A percentile compares a stretch with the other conserved stretches of the same genome.
These are phyloP conservation scores for Dasyornis broadbenti DNA, from an alignment of 2,113 vertebrate genomes.

Conservation along the genomic window DNA sequence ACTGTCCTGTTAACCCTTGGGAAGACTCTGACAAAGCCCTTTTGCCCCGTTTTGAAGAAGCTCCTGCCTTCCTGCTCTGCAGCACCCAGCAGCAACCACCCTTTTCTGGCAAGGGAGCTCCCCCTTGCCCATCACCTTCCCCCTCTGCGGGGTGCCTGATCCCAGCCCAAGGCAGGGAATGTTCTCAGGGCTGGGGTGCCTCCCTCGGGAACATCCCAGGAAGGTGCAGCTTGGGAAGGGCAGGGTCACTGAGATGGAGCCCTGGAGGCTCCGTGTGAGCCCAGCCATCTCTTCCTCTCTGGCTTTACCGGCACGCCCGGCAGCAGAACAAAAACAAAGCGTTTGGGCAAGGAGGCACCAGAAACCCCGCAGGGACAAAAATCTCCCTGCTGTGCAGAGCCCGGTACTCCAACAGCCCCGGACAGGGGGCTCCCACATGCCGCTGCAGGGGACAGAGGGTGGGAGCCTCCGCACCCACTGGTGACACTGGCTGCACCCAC, in stretches of 20 bases:
- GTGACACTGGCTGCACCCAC: background rate
- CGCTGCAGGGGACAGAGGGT: background rate
- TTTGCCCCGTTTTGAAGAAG: background rate
- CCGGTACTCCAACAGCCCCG: background rate
- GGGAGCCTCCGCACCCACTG: background rate
- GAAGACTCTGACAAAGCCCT: background rate
- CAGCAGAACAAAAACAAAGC: background rate
- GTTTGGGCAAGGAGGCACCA: background rate
- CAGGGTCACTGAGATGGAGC: background rate
- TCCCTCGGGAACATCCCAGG: background rate
- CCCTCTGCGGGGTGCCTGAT: fast-evolving
- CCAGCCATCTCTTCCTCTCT: background rate
- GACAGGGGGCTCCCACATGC: background rate
- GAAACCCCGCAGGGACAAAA: background rate
- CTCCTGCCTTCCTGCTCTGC: background rate
- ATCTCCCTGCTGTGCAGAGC: background rate
- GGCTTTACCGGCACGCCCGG: background rate
- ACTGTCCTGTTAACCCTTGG: background rate
- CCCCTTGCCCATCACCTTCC: background rate
- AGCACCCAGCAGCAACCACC: background rate
- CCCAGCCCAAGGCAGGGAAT: too few species aligned
- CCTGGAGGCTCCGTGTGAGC: background rate
- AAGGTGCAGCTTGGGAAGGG: background rate
- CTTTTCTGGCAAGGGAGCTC: background rate
- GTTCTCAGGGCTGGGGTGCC: background rate